Conservation (phyloP, 2,888 invertebrate genomes). For the Lucinisca nassula region DNA sequence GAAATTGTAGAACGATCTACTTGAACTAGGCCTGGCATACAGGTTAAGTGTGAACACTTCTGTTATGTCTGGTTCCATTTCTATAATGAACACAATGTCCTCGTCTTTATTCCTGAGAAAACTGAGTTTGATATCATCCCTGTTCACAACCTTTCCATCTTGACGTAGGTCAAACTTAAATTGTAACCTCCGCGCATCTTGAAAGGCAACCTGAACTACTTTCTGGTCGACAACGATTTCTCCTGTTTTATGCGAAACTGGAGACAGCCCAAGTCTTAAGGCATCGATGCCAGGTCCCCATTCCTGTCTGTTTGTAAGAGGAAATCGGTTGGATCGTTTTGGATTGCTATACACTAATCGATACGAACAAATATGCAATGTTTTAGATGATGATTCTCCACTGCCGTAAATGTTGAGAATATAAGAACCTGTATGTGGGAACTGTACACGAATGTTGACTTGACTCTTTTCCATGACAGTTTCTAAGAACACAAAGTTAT, state of each 20-base stretch:
- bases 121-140: slow-evolving; percentile 43
- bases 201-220: slow-evolving; percentile 51
- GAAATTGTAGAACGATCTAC: slow-evolving; percentile 39
- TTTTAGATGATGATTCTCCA: slow-evolving; percentile 17
- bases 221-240: slow-evolving; percentile 49
- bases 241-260: slow-evolving; percentile 46
- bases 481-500: slow-evolving; percentile 58
- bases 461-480: slow-evolving; percentile 24
- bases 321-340: slow-evolving; percentile 32
- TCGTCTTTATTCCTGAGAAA: slow-evolving; percentile 52
- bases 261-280: slow-evolving; percentile 28
- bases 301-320: slow-evolving; percentile 54
- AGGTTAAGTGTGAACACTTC: slow-evolving; percentile 48
- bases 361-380: slow-evolving; percentile 45
- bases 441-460: slow-evolving; percentile 36
- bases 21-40: slow-evolving; percentile 30
- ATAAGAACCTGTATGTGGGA: slow-evolving; percentile 55
- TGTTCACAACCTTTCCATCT: slow-evolving; percentile 21
- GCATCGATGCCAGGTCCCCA: slow-evolving; percentile 64
- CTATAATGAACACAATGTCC: slow-evolving; percentile 60
- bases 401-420: slow-evolving; percentile 45
- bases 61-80: slow-evolving; percentile 42
- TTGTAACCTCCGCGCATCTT: slow-evolving; percentile 35
- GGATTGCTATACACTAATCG: slow-evolving; percentile 39
- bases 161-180: slow-evolving; percentile 32